Base-by-base conservation (phyloP, 2,888 invertebrate genomes). In the Yponomeuta cagnagella region DNA sequence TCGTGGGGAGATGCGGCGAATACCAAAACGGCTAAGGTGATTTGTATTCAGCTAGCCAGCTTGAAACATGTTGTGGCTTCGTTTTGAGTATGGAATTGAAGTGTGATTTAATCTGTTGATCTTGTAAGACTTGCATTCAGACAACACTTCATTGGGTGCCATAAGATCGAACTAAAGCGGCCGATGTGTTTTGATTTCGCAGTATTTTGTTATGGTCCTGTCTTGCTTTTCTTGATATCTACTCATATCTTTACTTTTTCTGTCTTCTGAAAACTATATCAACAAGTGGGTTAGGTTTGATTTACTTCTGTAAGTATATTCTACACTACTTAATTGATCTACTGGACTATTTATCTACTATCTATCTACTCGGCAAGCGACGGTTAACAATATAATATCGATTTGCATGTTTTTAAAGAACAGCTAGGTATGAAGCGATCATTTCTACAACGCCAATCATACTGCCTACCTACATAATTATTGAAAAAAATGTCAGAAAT, bases 1-100 rank as follows among this genome's bases (percentile, higher is more conserved):
- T 89, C 89, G 90, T 90, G 90, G 81, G 80, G 76, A 77, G 80
- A 78, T 79, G 83, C 75, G 73, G 75, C 75, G 90, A 87, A 90
- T 90, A 89, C 88, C 80, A 89, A 90, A 74, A 68, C 78, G 79
- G 76, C 74, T 73, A 75, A 76, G 74, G 66, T 70, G 69, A 86
- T 89, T 90, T 85, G 87, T 90, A 91, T 90, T 85, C 90, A 81
- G 74, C 78, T 78, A 81, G 83, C 74, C 78, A 74, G 75, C 75
- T 75, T 81, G 82, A 31, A 83, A 82, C 83, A 82, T 80, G 81
- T 82, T 80, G 84, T 83, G 84, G 70, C 33, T 76, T 73, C 78
- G 82, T 76, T 15, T 2, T 78, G 81, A 82, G 78, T 77, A 73
- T 74, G 73, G 79, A 77, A 77, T 79, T 76, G 75, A 76, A 76